Evolutionary conservation across 2,888 invertebrate genomes (phyloP).

Genomic region (Julus scandinavius): DNA sequence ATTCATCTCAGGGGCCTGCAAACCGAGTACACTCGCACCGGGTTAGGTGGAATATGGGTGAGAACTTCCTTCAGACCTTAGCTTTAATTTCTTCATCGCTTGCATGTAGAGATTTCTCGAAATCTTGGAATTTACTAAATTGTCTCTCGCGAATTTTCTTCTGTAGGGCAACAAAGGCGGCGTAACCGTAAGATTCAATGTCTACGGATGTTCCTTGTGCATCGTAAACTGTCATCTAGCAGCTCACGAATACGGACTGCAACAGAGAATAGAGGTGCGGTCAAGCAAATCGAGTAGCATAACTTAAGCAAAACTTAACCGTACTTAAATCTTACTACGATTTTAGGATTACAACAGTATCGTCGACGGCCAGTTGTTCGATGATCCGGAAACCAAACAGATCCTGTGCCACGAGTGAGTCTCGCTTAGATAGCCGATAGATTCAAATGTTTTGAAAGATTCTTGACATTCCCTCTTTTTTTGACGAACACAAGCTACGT

Average conservation of each 20-base stretch:
- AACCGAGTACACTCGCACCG: conserved; percentile 87
- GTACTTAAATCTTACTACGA: background rate
- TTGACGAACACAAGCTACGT: conserved; percentile 75
- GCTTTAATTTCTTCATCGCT: background rate
- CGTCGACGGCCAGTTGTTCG: conserved; percentile 83
- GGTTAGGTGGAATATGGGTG: conserved; percentile 93
- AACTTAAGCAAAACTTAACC: background rate
- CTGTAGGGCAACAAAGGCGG: conserved; percentile 95
- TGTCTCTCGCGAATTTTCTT: conserved; percentile 44
- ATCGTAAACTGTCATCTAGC: conserved; percentile 91
- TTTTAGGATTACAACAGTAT: conserved; percentile 83
- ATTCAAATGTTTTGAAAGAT: no score
- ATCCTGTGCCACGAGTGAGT: conserved; percentile 92
- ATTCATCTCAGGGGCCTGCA: conserved; percentile 85
- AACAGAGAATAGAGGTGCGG: conserved; percentile 78
- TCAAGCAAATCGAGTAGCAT: background rate
- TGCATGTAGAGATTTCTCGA: background rate
- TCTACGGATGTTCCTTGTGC: conserved; percentile 88
- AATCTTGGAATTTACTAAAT: background rate
- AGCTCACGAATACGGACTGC: conserved; percentile 85
- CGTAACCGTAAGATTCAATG: conserved; percentile 84
- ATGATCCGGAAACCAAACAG: conserved; percentile 77
- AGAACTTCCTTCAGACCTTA: conserved; percentile 64
- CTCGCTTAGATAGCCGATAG: background rate
- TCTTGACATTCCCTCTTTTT: no score